Evolutionary conservation across 35 echinoderm and acorn worm genomes (phyloP).

Genomic region (Lytechinus pictus): DNA sequence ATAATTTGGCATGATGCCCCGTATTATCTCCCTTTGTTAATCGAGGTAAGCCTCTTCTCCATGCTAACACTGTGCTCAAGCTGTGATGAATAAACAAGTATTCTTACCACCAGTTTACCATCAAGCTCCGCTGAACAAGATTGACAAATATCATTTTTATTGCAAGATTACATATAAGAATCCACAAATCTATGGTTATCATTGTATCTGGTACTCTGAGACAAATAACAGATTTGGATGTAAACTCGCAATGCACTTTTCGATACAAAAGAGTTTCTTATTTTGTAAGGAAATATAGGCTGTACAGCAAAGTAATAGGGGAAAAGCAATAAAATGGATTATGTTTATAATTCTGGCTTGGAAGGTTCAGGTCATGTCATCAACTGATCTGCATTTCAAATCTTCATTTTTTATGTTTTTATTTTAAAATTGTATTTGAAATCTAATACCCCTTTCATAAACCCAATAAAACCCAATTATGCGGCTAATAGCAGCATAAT

Average conservation of each 20-base stretch:
- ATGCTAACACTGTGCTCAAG: not conserved
- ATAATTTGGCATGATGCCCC: not conserved
- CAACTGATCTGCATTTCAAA: not conserved
- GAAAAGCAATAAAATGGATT: not conserved
- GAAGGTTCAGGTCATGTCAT: not conserved
- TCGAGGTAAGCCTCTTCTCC: conserved; percentile 7
- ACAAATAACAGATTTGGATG: not conserved
- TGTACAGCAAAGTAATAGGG: not conserved
- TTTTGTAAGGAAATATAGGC: not conserved
- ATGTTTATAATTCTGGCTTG: not conserved
- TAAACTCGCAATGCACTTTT: not conserved
- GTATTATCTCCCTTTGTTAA: not conserved
- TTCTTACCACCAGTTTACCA: not conserved
- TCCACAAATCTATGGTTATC: not conserved
- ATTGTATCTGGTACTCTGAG: not conserved
- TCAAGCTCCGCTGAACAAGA: not conserved
- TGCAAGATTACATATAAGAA: not conserved
- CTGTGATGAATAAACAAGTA: not conserved
- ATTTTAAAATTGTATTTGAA: no score
- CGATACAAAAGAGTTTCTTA: not conserved
- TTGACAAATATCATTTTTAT: conserved; percentile 6
- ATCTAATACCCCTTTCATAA: no score
- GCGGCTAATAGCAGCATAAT: no score
- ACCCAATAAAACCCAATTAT: no score
- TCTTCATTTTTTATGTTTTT: no score